Percentiles rank a stretch among this genome's conserved stretches.
Conservation (phyloP, 2,113 vertebrate genomes). For the Odontophorus gujanensis region DNA sequence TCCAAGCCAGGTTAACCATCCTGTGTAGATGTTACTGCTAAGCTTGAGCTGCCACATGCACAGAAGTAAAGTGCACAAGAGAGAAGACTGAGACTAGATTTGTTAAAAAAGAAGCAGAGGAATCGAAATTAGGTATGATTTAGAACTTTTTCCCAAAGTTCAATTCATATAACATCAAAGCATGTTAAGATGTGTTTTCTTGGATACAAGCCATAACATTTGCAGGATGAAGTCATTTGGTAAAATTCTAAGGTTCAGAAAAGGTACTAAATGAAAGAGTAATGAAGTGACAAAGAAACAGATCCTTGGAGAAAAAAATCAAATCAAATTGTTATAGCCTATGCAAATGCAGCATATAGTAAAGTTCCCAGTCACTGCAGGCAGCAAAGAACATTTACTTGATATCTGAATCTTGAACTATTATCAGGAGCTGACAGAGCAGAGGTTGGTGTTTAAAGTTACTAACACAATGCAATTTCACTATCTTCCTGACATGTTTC, state of each 20-base stretch:
- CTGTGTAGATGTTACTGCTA: neutral
- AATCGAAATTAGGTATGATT: neutral
- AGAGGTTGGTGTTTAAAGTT: conserved; percentile 9
- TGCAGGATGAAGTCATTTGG: neutral
- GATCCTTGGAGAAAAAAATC: neutral
- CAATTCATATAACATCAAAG: rapidly evolving
- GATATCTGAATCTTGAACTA: conserved; percentile 14
- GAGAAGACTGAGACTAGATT: neutral
- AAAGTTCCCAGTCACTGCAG: neutral
- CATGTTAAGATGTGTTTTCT: neutral
- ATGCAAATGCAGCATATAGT: neutral
- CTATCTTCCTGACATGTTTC: neutral
- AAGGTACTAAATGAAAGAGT: neutral
- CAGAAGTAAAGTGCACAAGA: neutral
- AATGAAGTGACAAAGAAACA: conserved; percentile 1
- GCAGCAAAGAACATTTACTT: neutral
- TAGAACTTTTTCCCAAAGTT: neutral
- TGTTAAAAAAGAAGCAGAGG: neutral
- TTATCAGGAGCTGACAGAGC: neutral
- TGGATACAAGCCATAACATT: neutral
- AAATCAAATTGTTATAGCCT: neutral
- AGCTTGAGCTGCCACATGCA: neutral
- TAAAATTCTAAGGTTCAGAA: conserved; percentile 1
- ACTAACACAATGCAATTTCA: neutral
- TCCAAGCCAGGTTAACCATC: neutral